A percentile compares a stretch with the other conserved stretches of the same genome.
Evolutionary conservation across 2,888 invertebrate genomes (phyloP).

Genomic region (Plebejus anna): DNA sequence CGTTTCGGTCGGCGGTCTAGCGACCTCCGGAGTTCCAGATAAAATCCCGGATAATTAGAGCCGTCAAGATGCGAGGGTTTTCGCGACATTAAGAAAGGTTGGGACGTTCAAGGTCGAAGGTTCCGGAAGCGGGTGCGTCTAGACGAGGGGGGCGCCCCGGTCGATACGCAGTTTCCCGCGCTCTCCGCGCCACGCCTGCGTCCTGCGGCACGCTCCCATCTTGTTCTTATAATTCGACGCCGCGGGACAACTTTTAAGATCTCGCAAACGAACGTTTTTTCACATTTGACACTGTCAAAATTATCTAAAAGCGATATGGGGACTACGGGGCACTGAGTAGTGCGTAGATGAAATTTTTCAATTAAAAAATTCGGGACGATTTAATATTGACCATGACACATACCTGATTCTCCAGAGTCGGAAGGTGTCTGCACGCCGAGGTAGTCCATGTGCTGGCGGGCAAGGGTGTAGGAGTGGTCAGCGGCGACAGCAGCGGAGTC

Average conservation of each 20-base stretch:
- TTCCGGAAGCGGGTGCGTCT: slow-evolving; percentile 78
- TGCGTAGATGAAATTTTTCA: background rate
- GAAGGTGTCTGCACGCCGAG: slow-evolving; percentile 93
- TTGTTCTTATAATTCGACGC: slow-evolving; percentile 47
- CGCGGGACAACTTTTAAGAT: slow-evolving; percentile 28
- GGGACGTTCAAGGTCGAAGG: slow-evolving; percentile 78
- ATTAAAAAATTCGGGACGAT: background rate
- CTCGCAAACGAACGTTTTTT: background rate
- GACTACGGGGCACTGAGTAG: background rate
- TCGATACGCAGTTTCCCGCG: slow-evolving; percentile 80
- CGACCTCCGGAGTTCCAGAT: slow-evolving; percentile 49
- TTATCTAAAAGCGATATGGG: background rate
- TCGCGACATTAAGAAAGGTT: slow-evolving; percentile 73
- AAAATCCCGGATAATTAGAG: slow-evolving; percentile 46
- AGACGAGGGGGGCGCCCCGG: slow-evolving; percentile 71
- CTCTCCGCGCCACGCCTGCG: slow-evolving; percentile 70
- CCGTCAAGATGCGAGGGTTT: slow-evolving; percentile 59
- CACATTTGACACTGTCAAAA: background rate
- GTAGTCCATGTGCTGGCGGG: slow-evolving; percentile 82
- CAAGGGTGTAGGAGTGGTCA: slow-evolving; percentile 83
- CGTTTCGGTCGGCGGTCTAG: slow-evolving; percentile 63
- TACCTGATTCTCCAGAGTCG: slow-evolving; percentile 88
- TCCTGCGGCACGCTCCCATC: slow-evolving; percentile 55
- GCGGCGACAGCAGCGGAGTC: slow-evolving; percentile 79
- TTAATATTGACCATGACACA: slow-evolving; percentile 50